These are phyloP conservation scores for Cremastinae sp. DNA, from an alignment of 2,888 invertebrate genomes.

Conservation along the genomic window DNA sequence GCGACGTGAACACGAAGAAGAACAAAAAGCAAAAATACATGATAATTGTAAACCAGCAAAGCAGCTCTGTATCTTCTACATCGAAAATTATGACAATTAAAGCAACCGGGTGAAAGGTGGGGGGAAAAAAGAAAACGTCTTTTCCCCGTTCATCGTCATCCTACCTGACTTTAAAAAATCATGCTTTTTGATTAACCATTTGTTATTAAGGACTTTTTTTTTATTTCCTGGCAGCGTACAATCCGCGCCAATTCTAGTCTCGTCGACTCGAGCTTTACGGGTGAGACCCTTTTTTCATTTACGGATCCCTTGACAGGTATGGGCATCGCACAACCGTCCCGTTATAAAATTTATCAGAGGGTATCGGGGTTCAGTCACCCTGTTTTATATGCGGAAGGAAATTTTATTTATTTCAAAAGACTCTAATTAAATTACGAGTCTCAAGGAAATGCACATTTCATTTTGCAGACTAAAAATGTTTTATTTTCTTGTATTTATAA, in stretches of 20 bases:
- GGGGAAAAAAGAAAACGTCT: constrained; percentile 25
- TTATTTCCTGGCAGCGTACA: constrained; percentile 22
- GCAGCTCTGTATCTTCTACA: constrained; percentile 52
- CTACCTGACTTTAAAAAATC: constrained; percentile 46
- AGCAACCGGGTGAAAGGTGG: constrained; percentile 33
- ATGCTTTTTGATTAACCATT: constrained; percentile 50
- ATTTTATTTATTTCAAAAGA: constrained; percentile 22
- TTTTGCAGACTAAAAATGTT: no score
- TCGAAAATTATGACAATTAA: constrained; percentile 50
- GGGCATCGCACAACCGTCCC: constrained; percentile 42
- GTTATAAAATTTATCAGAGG: constrained; percentile 52
- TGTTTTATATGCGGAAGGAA: constrained; percentile 32
- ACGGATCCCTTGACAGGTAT: constrained; percentile 29
- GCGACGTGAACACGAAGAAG: constrained; percentile 30
- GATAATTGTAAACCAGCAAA: constrained; percentile 52
- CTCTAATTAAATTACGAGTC: not conserved
- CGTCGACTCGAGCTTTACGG: constrained; percentile 24
- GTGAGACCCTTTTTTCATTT: constrained; percentile 2
- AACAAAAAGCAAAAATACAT: constrained; percentile 37
- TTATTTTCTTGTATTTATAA: no score
- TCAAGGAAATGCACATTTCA: not conserved
- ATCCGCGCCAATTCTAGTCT: constrained; percentile 19
- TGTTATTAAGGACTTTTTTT: constrained; percentile 27
- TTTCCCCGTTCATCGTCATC: constrained; percentile 39
- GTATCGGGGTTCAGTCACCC: constrained; percentile 52